These are phyloP conservation scores for Chaetophractus vellerosus DNA, from an alignment of 2,797 vertebrate species.

Conservation along the genomic window DNA sequence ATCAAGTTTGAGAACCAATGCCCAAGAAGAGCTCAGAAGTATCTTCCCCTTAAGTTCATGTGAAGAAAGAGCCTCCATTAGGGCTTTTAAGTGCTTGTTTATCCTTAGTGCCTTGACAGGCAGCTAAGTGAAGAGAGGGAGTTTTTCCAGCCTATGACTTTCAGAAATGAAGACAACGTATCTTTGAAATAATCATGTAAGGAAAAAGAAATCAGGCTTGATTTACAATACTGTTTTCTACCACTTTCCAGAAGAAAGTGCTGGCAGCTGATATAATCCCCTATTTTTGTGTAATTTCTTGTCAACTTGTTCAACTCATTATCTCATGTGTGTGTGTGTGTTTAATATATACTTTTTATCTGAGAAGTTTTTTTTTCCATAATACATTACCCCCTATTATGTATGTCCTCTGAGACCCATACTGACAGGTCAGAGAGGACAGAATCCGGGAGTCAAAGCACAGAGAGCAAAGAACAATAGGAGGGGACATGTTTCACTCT, in stretches of 20 bases:
- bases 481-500: constrained; percentile 47
- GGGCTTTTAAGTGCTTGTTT: not conserved
- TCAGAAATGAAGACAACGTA: not conserved
- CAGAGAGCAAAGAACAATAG: not conserved
- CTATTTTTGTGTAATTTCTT: not conserved
- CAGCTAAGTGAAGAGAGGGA: not conserved
- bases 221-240: not conserved
- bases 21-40: not conserved
- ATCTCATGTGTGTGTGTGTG: not conserved
- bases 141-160: not conserved
- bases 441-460: not conserved
- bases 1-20: not conserved
- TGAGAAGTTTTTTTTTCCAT: not conserved
- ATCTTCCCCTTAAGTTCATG: not conserved
- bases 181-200: constrained; percentile 15
- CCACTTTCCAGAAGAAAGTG: not conserved
- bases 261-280: not conserved
- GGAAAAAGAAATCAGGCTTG: not conserved
- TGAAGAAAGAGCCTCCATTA: not conserved
- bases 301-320: not conserved
- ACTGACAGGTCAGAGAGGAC: not conserved
- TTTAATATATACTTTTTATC: too few relatives aligned
- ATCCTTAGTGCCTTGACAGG: not conserved
- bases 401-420: not conserved
- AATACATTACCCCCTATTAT: not conserved